Percentiles rank a stretch among this genome's conserved stretches.
These are phyloP conservation scores for Crax fasciolata DNA, from an alignment of 2,797 vertebrate species.

Conservation along the genomic window DNA sequence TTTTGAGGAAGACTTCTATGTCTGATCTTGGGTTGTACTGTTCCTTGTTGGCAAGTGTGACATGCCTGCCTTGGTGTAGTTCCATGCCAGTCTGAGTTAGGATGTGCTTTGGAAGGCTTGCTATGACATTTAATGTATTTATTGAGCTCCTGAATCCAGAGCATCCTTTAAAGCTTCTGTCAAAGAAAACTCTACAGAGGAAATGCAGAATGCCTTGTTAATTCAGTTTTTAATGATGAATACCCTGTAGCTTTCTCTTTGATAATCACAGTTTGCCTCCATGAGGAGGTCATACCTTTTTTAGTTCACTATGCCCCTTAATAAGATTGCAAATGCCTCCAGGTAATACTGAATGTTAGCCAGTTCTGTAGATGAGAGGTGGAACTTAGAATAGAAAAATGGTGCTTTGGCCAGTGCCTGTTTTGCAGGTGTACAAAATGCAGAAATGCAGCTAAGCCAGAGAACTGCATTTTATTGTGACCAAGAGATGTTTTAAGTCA, in stretches of 20 bases:
- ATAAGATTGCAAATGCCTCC: slow-evolving; percentile 66
- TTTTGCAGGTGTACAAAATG: slow-evolving; percentile 32
- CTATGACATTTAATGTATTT: background rate
- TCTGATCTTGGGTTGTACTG: background rate
- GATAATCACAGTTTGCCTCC: slow-evolving; percentile 72
- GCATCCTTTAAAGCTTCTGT: slow-evolving; percentile 56
- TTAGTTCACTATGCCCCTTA: slow-evolving; percentile 47
- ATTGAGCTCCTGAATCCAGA: slow-evolving; percentile 43
- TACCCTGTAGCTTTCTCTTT: slow-evolving; percentile 69
- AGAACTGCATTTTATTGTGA: slow-evolving; percentile 29
- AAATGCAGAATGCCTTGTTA: slow-evolving; percentile 72
- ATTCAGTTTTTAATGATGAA: slow-evolving; percentile 78
- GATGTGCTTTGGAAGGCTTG: slow-evolving; percentile 61
- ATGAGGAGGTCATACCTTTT: slow-evolving; percentile 50
- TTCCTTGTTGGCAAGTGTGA: background rate
- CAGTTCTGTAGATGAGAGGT: slow-evolving; percentile 32
- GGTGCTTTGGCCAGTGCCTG: slow-evolving; percentile 16
- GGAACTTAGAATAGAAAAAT: slow-evolving; percentile 53
- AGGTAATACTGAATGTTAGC: slow-evolving; percentile 65
- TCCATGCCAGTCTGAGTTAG: background rate
- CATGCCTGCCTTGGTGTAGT: background rate
- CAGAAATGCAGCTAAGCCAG: background rate
- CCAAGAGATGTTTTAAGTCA: background rate
- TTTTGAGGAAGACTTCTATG: background rate
- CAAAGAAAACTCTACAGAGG: slow-evolving; percentile 53